Evolutionary conservation across 2,797 vertebrate species (phyloP).

Genomic region (Muscicapa comitata): DNA sequence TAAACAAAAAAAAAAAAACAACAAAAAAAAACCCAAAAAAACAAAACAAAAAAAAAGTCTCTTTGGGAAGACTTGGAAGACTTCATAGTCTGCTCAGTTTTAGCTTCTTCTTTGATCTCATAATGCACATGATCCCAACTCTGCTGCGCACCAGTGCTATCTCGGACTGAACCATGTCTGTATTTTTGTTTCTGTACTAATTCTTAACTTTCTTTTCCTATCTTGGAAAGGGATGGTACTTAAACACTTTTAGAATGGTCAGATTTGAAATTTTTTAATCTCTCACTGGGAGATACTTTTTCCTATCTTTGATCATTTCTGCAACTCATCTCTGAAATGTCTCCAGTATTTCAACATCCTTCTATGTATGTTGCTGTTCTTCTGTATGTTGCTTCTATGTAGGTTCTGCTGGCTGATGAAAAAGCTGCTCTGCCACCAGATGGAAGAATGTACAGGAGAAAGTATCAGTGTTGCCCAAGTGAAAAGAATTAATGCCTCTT

Average conservation of each 20-base stretch:
- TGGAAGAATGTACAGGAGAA: not conserved
- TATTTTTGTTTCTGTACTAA: not conserved
- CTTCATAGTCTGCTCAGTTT: not conserved
- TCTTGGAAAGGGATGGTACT: not conserved
- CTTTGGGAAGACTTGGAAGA: not conserved
- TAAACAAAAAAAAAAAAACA: not conserved
- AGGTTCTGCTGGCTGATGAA: not conserved
- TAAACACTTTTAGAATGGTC: not conserved
- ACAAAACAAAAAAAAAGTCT: not conserved
- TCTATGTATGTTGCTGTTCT: not conserved
- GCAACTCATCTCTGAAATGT: not conserved
- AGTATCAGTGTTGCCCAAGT: not conserved
- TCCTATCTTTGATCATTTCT: not conserved
- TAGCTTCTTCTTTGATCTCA: not conserved
- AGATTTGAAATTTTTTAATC: not conserved
- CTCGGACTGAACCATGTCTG: not conserved
- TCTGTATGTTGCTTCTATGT: accelerated
- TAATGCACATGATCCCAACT: not conserved
- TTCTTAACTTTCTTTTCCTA: not conserved
- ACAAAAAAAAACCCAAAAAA: too few relatives aligned
- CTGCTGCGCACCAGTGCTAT: not conserved
- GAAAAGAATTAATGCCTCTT: not conserved
- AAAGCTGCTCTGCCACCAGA: not conserved
- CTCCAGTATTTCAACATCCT: not conserved
- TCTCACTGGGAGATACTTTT: not conserved